A percentile compares a stretch with the other conserved stretches of the same genome.
Evolutionary conservation across 2,888 invertebrate species (phyloP).

Genomic region (Reticulitermes lucifugus): DNA sequence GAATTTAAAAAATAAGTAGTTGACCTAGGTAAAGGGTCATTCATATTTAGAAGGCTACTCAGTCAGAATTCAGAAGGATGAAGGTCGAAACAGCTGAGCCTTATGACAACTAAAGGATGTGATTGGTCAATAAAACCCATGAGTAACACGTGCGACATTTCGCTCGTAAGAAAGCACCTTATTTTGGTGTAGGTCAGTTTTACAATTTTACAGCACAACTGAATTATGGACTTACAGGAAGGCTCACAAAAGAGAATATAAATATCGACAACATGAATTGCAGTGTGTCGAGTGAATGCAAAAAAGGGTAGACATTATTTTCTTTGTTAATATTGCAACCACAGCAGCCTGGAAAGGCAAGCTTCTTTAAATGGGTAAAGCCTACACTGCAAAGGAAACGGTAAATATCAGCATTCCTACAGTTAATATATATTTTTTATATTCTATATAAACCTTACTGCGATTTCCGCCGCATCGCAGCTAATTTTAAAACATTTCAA

Average conservation of each 20-base stretch:
- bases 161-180: neutral
- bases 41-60: neutral
- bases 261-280: too few relatives aligned
- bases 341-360: too few relatives aligned
- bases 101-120: neutral
- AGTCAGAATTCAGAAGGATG: neutral
- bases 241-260: neutral
- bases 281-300: too few relatives aligned
- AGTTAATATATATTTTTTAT: too few relatives aligned
- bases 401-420: too few relatives aligned
- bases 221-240: neutral
- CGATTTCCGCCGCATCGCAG: too few relatives aligned
- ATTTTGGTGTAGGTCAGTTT: constrained; percentile 17
- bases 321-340: too few relatives aligned
- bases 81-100: neutral
- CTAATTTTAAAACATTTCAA: too few relatives aligned
- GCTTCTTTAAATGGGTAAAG: too few relatives aligned
- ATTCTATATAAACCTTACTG: too few relatives aligned
- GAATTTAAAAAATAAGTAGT: neutral
- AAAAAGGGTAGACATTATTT: too few relatives aligned
- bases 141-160: neutral
- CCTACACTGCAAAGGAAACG: too few relatives aligned
- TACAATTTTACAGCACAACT: neutral
- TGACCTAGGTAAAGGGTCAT: constrained; percentile 28
- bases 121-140: constrained; percentile 5